A percentile compares a stretch with the other conserved stretches of the same genome.
phyloP scores from a whole-genome alignment of 2,113 vertebrate species.

The Herpetotheres cachinnans region DNA sequence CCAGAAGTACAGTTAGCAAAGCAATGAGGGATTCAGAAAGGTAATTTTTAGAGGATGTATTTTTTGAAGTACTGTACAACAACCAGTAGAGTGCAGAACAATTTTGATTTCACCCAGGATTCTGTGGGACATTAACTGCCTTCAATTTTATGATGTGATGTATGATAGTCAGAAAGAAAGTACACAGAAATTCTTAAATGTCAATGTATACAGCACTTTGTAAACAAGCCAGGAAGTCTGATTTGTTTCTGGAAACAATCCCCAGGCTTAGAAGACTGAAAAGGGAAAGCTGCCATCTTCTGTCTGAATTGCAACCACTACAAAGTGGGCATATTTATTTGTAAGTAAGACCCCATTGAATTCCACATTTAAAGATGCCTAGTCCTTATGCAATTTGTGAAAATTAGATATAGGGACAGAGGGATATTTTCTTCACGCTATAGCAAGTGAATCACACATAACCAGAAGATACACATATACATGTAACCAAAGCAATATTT shows the following conservation, averaged over 20 bases:
- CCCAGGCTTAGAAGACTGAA: constrained; percentile 8
- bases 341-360: neutral
- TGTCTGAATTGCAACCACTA: constrained; percentile 37
- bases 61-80: constrained; percentile 9
- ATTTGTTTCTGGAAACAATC: constrained; percentile 57
- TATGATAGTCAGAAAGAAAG: constrained; percentile 56
- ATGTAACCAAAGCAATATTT: neutral
- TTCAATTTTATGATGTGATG: constrained; percentile 60
- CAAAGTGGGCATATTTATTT: neutral
- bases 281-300: constrained; percentile 57
- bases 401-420: neutral
- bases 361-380: constrained; percentile 1
- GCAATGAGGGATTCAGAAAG: constrained; percentile 10
- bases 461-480: neutral
- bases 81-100: constrained; percentile 14
- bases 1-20: constrained; percentile 16
- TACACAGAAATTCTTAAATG: constrained; percentile 69
- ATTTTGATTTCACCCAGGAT: neutral
- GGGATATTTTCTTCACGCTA: neutral
- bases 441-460: neutral
- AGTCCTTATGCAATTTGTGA: neutral
- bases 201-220: constrained; percentile 62
- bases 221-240: constrained; percentile 70
- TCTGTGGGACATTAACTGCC: constrained; percentile 49
- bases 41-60: neutral